Percentiles rank a stretch among this genome's conserved stretches.
Evolutionary conservation across 2,888 invertebrate species (phyloP).

Genomic region (Embidobia sp.): DNA sequence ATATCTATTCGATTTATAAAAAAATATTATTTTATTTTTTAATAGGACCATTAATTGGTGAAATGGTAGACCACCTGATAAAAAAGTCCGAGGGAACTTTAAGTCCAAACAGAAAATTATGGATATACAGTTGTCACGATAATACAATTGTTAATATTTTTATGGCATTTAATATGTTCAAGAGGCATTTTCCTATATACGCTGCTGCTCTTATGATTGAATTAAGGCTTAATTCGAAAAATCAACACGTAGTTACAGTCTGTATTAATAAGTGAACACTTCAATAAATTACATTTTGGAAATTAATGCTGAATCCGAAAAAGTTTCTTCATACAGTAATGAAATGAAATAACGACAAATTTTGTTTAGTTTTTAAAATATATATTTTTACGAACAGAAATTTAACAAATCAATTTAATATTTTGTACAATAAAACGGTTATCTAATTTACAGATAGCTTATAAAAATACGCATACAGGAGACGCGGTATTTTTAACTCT

Average conservation of each 20-base stretch:
- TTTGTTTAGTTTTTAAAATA: too few relatives aligned
- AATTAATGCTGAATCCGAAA: too few relatives aligned
- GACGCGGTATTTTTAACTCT: conserved; percentile 85
- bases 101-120: conserved; percentile 84
- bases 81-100: conserved; percentile 81
- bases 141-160: conserved; percentile 89
- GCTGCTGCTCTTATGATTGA: conserved; percentile 88
- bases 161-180: conserved; percentile 87
- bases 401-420: too few relatives aligned
- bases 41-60: conserved; percentile 85
- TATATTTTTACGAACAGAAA: too few relatives aligned
- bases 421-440: neutral
- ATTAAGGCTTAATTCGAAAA: conserved; percentile 82
- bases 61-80: conserved; percentile 86
- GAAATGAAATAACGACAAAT: too few relatives aligned
- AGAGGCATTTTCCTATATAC: conserved; percentile 87
- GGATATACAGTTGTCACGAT: conserved; percentile 92
- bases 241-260: conserved; percentile 81
- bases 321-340: too few relatives aligned
- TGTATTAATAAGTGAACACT: conserved; percentile 11
- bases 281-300: too few relatives aligned
- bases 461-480: conserved; percentile 85
- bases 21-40: too few relatives aligned
- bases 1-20: too few relatives aligned
- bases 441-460: conserved; percentile 83